Conservation (phyloP, 2,113 vertebrate species). For the Ageneiosus marmoratus region DNA sequence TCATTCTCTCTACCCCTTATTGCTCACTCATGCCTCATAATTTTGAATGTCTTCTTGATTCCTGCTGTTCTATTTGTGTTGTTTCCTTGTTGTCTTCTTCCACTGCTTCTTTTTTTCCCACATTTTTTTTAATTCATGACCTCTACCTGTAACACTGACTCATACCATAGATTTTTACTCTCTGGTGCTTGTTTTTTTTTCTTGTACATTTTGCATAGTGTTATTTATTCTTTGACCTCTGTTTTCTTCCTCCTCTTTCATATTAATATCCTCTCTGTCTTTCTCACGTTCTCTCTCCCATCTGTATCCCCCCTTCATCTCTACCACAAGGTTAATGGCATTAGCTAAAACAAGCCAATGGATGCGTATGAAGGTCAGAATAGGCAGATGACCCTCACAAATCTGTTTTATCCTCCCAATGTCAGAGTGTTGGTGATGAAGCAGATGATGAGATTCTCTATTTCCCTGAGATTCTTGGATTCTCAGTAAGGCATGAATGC, state of each 20-base stretch:
- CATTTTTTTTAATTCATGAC: not conserved
- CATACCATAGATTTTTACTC: not conserved
- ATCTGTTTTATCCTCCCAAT: constrained; percentile 56
- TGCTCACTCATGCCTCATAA: constrained; percentile 12
- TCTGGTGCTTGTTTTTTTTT: not conserved
- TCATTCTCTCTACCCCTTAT: not conserved
- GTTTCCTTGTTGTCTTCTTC: constrained; percentile 15
- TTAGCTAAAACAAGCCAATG: constrained; percentile 66
- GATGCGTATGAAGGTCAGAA: constrained; percentile 61
- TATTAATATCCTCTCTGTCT: constrained; percentile 26
- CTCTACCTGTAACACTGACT: not conserved
- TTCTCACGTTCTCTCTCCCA: constrained; percentile 4
- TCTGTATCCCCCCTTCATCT: not conserved
- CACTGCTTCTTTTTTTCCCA: constrained; percentile 5
- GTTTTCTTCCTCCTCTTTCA: constrained; percentile 4
- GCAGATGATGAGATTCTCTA: constrained; percentile 45
- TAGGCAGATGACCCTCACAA: constrained; percentile 60
- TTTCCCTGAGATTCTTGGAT: constrained; percentile 31
- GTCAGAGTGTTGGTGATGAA: constrained; percentile 36
- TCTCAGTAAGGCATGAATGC: constrained; percentile 15
- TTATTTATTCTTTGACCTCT: constrained; percentile 17
- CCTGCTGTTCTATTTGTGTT: not conserved
- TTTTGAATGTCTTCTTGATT: constrained; percentile 18
- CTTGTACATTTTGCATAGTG: not conserved
- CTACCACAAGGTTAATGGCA: constrained; percentile 68